Evolutionary conservation across 2,888 invertebrate genomes (phyloP).

Genomic region (Ennomos fuscantarius): DNA sequence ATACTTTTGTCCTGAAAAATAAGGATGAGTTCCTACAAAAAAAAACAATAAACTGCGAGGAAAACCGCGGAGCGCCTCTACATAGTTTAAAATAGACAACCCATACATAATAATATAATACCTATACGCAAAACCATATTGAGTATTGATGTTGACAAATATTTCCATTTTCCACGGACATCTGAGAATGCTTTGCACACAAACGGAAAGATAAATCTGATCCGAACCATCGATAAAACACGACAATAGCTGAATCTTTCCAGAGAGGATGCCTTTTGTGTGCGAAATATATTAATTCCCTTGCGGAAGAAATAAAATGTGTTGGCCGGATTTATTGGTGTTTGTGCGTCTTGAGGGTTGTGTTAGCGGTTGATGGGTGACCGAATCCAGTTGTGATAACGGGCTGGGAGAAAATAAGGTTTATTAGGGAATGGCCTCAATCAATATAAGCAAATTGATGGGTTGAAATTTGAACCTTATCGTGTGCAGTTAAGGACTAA

Average conservation of each 20-base stretch:
- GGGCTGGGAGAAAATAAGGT: conserved; percentile 1
- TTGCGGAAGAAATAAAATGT: conserved; percentile 28
- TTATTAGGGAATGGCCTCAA: conserved; percentile 4
- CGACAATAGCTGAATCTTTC: conserved; percentile 4
- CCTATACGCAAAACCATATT: too few relatives aligned
- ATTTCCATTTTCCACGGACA: neutral
- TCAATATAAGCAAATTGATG: too few relatives aligned
- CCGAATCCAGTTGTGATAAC: conserved; percentile 15
- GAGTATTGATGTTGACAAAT: too few relatives aligned
- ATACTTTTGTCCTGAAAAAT: too few relatives aligned
- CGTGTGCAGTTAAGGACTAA: too few relatives aligned
- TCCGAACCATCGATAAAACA: conserved; percentile 7
- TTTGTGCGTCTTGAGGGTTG: conserved; percentile 18
- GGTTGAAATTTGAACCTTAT: too few relatives aligned
- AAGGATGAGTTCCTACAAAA: too few relatives aligned
- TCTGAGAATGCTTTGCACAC: neutral
- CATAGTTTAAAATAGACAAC: too few relatives aligned
- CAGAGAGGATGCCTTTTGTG: conserved; percentile 9
- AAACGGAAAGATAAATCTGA: neutral
- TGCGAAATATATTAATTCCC: conserved; percentile 14
- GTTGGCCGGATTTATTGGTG: conserved; percentile 30
- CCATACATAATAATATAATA: too few relatives aligned
- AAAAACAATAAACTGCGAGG: too few relatives aligned
- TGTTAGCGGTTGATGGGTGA: conserved; percentile 18
- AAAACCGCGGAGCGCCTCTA: too few relatives aligned